phyloP scores from a whole-genome alignment of 2,113 vertebrate genomes.

The Vombatus ursinus region DNA sequence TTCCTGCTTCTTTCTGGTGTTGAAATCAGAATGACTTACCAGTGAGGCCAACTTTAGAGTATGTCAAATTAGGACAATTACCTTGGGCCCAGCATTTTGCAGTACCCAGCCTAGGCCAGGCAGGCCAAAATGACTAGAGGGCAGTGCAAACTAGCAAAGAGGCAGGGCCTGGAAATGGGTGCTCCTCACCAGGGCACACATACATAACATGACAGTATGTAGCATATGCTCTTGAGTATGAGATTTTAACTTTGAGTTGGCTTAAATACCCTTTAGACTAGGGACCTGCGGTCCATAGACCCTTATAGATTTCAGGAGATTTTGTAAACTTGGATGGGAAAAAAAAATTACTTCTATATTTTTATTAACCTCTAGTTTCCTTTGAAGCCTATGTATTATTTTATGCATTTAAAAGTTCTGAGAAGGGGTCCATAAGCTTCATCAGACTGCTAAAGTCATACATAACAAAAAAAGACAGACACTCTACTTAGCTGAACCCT shows the following conservation, averaged over 20 bases:
- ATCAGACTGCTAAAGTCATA: background rate
- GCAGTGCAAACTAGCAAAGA: background rate
- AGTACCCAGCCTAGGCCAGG: background rate
- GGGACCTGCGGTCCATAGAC: background rate
- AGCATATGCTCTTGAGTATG: too few species aligned
- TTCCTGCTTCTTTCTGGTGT: too few species aligned
- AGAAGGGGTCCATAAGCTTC: background rate
- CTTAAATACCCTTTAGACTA: background rate
- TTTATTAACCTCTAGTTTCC: background rate
- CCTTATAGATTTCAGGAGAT: background rate
- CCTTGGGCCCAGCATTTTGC: background rate
- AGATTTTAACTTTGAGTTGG: background rate
- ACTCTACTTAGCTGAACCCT: background rate
- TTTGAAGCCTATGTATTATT: background rate
- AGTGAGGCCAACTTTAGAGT: background rate
- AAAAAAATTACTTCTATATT: background rate
- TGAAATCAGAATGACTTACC: too few species aligned
- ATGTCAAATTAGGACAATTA: background rate
- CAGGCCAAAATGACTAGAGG: background rate
- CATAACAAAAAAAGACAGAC: background rate
- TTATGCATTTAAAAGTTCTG: background rate
- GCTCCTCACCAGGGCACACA: background rate
- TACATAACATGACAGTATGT: background rate
- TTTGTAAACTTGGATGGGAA: background rate
- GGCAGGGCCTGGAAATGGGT: background rate